Evolutionary conservation across 2,888 invertebrate genomes (phyloP).

Genomic region (Torymus tubicola): DNA sequence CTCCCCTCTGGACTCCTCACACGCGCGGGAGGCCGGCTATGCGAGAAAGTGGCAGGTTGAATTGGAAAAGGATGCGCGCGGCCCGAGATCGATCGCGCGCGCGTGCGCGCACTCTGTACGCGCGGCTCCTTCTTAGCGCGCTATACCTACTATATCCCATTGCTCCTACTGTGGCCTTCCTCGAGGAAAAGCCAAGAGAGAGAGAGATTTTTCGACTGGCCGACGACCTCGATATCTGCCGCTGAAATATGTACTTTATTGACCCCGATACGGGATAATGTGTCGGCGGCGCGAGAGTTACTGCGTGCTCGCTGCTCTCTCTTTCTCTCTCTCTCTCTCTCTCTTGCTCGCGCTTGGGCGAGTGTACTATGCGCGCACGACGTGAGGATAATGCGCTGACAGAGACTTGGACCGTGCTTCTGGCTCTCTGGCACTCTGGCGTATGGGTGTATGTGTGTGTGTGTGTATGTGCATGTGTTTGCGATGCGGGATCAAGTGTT

Average conservation of each 20-base stretch:
- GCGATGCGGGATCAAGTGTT: too few relatives aligned
- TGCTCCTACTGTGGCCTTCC: not conserved
- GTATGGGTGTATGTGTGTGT: too few relatives aligned
- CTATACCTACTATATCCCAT: not conserved
- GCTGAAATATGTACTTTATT: slow-evolving; percentile 40
- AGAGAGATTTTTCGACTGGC: slow-evolving; percentile 12
- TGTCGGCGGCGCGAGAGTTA: not conserved
- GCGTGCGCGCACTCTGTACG: not conserved
- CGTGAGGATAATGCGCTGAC: too few relatives aligned
- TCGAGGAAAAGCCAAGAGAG: slow-evolving; percentile 11
- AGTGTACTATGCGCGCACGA: too few relatives aligned
- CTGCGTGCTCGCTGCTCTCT: too few relatives aligned
- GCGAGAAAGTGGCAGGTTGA: slow-evolving; percentile 43
- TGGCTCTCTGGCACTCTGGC: too few relatives aligned
- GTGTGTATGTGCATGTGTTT: too few relatives aligned
- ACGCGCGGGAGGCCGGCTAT: too few relatives aligned
- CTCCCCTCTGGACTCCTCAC: not conserved
- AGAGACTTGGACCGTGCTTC: too few relatives aligned
- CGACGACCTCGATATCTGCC: slow-evolving; percentile 28
- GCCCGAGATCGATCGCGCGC: slow-evolving; percentile 47
- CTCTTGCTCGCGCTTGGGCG: too few relatives aligned
- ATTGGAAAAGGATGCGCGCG: slow-evolving; percentile 47
- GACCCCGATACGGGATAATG: slow-evolving; percentile 42
- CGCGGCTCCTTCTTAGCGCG: slow-evolving; percentile 23
- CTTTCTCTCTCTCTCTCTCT: too few relatives aligned